phyloP scores from a whole-genome alignment of 2,797 vertebrate genomes.

The Pampus argenteus region DNA sequence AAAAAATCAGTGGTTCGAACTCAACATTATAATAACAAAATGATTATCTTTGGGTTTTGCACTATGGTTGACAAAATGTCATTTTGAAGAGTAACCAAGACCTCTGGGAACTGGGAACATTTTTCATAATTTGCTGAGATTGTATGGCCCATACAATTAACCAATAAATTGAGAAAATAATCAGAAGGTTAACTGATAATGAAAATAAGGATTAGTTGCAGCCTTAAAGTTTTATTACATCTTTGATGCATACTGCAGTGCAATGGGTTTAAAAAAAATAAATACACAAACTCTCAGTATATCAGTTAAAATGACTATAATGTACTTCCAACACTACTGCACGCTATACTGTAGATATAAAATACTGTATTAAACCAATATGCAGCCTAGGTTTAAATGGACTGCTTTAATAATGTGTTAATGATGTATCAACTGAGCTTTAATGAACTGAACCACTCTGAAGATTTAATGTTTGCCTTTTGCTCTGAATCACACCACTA shows the following conservation, averaged over 20 bases:
- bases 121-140: no score
- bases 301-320: slow-evolving; percentile 7
- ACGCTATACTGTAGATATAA: background rate
- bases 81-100: no score
- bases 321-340: background rate
- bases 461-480: slow-evolving; percentile 9
- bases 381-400: background rate
- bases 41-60: no score
- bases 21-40: background rate
- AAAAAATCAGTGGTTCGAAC: background rate
- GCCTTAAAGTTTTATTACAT: background rate
- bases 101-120: no score
- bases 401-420: slow-evolving; percentile 32
- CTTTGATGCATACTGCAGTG: background rate
- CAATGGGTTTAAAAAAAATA: background rate
- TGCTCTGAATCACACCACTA: slow-evolving; percentile 59
- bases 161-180: no score
- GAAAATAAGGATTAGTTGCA: background rate
- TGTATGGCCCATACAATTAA: no score
- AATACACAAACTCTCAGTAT: background rate
- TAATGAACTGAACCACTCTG: slow-evolving; percentile 34
- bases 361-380: slow-evolving; percentile 5
- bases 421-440: slow-evolving; percentile 23
- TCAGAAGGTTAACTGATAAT: background rate
- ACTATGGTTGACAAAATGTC: no score